These are phyloP conservation scores for Gymnarchus niloticus DNA, from an alignment of 2,113 vertebrate genomes.

Conservation along the genomic window DNA sequence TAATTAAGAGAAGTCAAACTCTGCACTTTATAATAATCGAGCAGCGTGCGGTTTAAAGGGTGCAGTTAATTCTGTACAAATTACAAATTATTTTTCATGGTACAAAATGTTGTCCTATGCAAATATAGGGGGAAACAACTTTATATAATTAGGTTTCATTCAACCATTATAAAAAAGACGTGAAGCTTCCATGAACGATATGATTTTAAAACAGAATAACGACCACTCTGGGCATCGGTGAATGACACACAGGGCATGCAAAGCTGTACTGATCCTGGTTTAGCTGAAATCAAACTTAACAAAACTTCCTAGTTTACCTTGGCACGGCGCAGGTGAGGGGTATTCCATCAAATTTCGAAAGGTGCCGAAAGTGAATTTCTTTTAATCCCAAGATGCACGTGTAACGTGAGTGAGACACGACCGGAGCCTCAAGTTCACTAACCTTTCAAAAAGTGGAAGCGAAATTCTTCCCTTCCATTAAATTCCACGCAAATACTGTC, in stretches of 20 bases:
- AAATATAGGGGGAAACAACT: not conserved
- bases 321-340: not conserved
- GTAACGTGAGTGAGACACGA: not conserved
- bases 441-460: not conserved
- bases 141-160: not conserved
- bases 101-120: not conserved
- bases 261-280: not conserved
- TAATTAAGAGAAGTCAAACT: not conserved
- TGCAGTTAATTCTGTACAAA: not conserved
- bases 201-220: not conserved
- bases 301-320: not conserved
- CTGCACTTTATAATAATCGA: not conserved
- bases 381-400: not conserved
- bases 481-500: conserved; percentile 13
- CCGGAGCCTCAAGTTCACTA: not conserved
- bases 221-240: not conserved
- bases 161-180: not conserved
- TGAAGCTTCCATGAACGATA: not conserved
- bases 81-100: not conserved
- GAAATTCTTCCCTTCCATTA: conserved; percentile 1
- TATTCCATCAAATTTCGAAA: not conserved
- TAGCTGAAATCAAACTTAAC: not conserved
- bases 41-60: not conserved
- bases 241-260: not conserved
- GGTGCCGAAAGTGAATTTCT: not conserved